Base-by-base conservation (phyloP, 64 coral and sea anemone genomes). In the Acropora tenuis region DNA sequence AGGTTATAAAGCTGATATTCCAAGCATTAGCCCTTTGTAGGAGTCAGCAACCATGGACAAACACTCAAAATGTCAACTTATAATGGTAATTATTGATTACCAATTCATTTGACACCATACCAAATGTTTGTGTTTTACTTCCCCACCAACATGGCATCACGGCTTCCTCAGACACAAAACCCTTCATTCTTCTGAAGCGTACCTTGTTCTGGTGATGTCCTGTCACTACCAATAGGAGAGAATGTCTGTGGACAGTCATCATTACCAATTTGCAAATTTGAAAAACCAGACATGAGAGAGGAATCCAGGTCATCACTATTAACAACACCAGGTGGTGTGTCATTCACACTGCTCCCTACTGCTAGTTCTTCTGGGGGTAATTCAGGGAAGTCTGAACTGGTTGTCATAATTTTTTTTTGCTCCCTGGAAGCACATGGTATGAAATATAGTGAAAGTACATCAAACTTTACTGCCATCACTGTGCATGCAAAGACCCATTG, bases 201-300 rank as follows among this genome's bases (percentile, higher is more conserved):
- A 96, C 94, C 94, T 92, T 78, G 71, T 80, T 97, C 92, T 15
- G 95, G 95, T 50, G 95, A 94, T 8, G 92, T 73, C 53, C 92
- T 87, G 18, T 94, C 95, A 97, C 95, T 97, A 1, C 95, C 95
- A 49, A 97, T 97, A n/a, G 95, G 95, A 78, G 95, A 97, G 53
- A 97, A 97, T 19, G 88, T 86, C n/a, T 78, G 93, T 15, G 88
- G 91, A 80, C 76, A 87, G 63, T 83, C 89, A 78, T 11, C 42
- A 5, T 16, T 71, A 6, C 49, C 69, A 69, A 89, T 89, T 77
- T 94, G 87, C 2, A 85, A 9, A 16, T 85, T 85, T 69, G 82
- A 49, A 72, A 85, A 85, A 45, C 65, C 82, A 47, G 82, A 69
- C 82, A 76, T 88, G 86, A 88, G 86, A 5, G 53, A 71, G 40